A percentile compares a stretch with the other conserved stretches of the same genome.
phyloP scores from a whole-genome alignment of 2,113 vertebrate genomes.

The Oostethus manadensis region DNA sequence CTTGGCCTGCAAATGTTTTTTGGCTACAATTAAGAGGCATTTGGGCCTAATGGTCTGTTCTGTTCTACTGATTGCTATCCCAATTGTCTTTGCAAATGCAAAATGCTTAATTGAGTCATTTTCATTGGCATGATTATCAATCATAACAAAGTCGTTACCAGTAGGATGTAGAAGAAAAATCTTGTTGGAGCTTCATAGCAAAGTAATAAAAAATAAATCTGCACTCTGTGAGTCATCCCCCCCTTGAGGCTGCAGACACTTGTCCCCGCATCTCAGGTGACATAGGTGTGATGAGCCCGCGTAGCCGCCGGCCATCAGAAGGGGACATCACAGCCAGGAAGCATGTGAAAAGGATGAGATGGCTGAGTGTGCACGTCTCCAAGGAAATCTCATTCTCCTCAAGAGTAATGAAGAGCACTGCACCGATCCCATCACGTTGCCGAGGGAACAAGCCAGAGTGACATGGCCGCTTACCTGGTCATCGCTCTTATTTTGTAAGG shows the following conservation, averaged over 20 bases:
- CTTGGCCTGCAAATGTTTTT: too few relatives aligned
- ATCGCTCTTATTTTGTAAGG: slow-evolving; percentile 29
- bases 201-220: too few relatives aligned
- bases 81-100: too few relatives aligned
- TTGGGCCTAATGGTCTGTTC: too few relatives aligned
- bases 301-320: slow-evolving; percentile 19
- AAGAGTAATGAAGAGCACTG: slow-evolving; percentile 37
- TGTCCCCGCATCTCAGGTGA: slow-evolving; percentile 24
- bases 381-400: slow-evolving; percentile 34
- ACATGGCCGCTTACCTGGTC: not conserved
- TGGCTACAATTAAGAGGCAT: too few relatives aligned
- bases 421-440: slow-evolving; percentile 13
- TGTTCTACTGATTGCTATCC: too few relatives aligned
- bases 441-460: slow-evolving; percentile 15
- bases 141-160: too few relatives aligned
- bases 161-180: too few relatives aligned
- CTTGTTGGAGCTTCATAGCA: too few relatives aligned
- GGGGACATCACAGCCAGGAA: slow-evolving; percentile 13
- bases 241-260: slow-evolving; percentile 23
- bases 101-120: too few relatives aligned
- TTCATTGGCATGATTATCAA: too few relatives aligned
- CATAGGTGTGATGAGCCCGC: slow-evolving; percentile 37
- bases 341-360: slow-evolving; percentile 28
- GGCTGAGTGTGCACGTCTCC: slow-evolving; percentile 25
- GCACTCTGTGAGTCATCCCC: too few relatives aligned